These are phyloP conservation scores for Zophobas atratus DNA, from an alignment of 1,140 invertebrate species.

Conservation along the genomic window DNA sequence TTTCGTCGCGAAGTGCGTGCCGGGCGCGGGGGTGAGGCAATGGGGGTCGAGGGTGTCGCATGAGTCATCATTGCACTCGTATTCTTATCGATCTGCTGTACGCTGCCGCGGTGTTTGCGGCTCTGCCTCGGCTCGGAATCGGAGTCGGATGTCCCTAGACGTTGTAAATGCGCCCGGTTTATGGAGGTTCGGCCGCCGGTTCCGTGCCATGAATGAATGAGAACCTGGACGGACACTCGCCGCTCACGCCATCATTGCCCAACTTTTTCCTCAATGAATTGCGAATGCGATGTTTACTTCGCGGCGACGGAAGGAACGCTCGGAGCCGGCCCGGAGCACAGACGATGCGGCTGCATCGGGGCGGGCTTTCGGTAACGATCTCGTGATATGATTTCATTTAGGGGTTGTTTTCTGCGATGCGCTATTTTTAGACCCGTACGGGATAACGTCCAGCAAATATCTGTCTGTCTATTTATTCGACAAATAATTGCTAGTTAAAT, in stretches of 20 bases:
- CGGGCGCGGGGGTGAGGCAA: conserved; percentile 52
- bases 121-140: neutral
- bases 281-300: conserved; percentile 12
- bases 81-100: conserved; percentile 62
- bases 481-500: too few relatives aligned
- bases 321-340: too few relatives aligned
- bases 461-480: too few relatives aligned
- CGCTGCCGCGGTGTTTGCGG: conserved; percentile 47
- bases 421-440: too few relatives aligned
- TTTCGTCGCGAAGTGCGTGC: conserved; percentile 57
- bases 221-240: neutral
- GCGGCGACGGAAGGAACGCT: too few relatives aligned
- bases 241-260: conserved; percentile 18
- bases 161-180: conserved; percentile 45
- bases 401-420: too few relatives aligned
- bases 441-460: too few relatives aligned
- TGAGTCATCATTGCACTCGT: conserved; percentile 67
- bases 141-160: conserved; percentile 45
- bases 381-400: too few relatives aligned
- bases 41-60: conserved; percentile 58
- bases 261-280: conserved; percentile 39
- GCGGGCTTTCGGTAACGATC: too few relatives aligned
- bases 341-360: too few relatives aligned
- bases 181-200: conserved; percentile 14
- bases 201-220: conserved; percentile 11